phyloP scores from a whole-genome alignment of 2,113 vertebrate genomes.

The Equus przewalskii region DNA sequence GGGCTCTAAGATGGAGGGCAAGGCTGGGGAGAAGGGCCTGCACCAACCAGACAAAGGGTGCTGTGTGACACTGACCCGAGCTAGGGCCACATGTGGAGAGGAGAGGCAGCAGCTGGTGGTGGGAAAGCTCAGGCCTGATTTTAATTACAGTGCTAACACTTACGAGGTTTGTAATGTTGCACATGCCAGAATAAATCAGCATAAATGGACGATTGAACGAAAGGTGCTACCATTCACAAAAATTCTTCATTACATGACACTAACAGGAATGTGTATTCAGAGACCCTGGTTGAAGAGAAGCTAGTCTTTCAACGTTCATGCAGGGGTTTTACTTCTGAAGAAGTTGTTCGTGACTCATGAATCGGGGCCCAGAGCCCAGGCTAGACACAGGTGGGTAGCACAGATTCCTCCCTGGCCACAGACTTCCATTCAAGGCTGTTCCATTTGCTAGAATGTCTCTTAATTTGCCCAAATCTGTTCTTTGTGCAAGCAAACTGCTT shows the following conservation, averaged over 20 bases:
- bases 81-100: neutral
- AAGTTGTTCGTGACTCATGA: neutral
- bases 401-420: neutral
- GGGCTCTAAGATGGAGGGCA: neutral
- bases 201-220: slow-evolving; percentile 54
- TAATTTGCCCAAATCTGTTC: neutral
- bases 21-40: neutral
- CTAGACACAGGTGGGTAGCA: neutral
- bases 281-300: neutral
- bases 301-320: neutral
- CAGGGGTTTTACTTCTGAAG: neutral
- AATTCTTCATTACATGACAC: neutral
- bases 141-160: neutral
- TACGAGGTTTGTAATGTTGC: neutral
- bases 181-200: slow-evolving; percentile 63
- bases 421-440: neutral
- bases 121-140: neutral
- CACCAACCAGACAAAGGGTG: neutral
- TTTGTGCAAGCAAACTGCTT: neutral
- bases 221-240: neutral
- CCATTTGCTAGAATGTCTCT: neutral
- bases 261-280: neutral
- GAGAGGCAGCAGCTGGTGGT: neutral
- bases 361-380: too few species aligned
- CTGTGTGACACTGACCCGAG: neutral